Evolutionary conservation across 2,113 vertebrate genomes (phyloP), one percentile per base, ranked within the genome.

Genomic region (Cygnus buccinator): DNA sequence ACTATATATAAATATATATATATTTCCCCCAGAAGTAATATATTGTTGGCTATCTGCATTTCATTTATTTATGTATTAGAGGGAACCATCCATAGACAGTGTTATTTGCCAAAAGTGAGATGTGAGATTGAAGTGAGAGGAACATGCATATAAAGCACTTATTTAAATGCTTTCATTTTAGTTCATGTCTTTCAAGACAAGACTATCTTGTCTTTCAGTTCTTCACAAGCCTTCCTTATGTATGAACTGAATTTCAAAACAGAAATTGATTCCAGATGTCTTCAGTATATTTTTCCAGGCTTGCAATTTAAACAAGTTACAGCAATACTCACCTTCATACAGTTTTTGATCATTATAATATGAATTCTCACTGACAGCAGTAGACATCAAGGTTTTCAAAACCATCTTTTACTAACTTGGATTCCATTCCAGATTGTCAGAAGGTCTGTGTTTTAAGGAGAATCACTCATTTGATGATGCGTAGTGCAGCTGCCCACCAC

Each of bases 241-340:
- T 92, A 91, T 89, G 62, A 95, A 92, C 54, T 79, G 41, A 94
- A 90, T 97, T 98, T 95, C 68, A 80, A 97, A 97, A 90, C n/a
- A 62, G 87, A 96, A 96, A 98, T 92, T 73, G 61, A 94, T 96
- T 97, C 97, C 98, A 97, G 97, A 95, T 98, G 97, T 93, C 88
- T 90, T 75, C 58, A 89, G 71, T 86, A 35, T 77, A 84, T 94
- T 97, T 97, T 96, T 96, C 37, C 66, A 95, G 71, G 89, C 54
- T 73, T 90, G 86, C 55, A 78, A 62, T 88, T 94, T 93, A 94
- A 90, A 93, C 66, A 83, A 90, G 63, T 79, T 93, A 84, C 66
- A 91, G 89, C 95, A 86, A 90, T 76, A 54, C 43, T 80, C 89
- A 91, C 81, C 58, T 96, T 85, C 66, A 35, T 25, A 29, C 15